phyloP scores from a whole-genome alignment of 2,113 vertebrate species.

The Silurus asotus region DNA sequence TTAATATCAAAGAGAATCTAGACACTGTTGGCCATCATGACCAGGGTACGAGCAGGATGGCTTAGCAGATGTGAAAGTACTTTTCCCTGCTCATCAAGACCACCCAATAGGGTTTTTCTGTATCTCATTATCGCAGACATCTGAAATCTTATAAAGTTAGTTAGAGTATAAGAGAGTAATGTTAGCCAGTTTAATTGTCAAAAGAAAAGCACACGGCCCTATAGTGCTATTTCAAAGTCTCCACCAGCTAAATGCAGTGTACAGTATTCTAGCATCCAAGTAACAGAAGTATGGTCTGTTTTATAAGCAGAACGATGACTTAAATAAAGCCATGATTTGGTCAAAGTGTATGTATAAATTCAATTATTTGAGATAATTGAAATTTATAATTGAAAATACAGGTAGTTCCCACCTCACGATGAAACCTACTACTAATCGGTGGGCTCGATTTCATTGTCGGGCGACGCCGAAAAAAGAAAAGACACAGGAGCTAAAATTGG shows the following conservation, averaged over 20 bases:
- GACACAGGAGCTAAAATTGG: too few species aligned
- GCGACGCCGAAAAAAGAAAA: too few species aligned
- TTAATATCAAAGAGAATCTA: constrained; percentile 24
- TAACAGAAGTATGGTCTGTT: neutral
- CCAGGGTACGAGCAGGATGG: neutral
- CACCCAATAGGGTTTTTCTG: neutral
- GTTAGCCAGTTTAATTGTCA: neutral
- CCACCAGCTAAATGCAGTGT: neutral
- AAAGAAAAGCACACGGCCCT: neutral
- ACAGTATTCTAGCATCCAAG: neutral
- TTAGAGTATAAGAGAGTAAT: neutral
- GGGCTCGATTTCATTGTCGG: too few species aligned
- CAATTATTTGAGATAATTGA: neutral
- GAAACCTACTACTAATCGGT: too few species aligned
- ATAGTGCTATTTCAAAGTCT: neutral
- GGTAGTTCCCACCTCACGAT: too few species aligned
- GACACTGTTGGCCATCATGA: constrained; percentile 15
- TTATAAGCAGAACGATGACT: neutral
- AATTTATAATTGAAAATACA: too few species aligned
- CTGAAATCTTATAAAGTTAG: neutral
- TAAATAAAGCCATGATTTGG: neutral
- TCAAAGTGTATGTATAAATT: neutral
- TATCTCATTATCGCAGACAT: constrained; percentile 10
- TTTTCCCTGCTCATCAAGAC: neutral
- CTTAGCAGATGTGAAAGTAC: neutral